Percentiles rank a stretch among this genome's conserved stretches.
phyloP scores from a whole-genome alignment of 2,888 invertebrate genomes.

The Cataglyphis altisquamis region DNA sequence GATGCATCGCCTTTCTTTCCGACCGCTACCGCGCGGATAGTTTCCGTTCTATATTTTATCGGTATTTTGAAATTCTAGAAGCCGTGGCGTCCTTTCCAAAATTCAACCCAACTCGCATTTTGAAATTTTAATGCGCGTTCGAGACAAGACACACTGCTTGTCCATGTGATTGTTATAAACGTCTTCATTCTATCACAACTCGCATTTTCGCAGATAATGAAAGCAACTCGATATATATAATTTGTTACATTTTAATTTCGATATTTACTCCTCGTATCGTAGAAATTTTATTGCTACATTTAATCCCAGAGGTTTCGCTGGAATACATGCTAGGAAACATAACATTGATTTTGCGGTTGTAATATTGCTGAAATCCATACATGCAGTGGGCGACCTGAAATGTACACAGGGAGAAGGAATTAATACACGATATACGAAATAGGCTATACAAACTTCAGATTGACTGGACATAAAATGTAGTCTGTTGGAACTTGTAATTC shows the following conservation, averaged over 20 bases:
- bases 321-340: not conserved
- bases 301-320: not conserved
- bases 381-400: conserved; percentile 21
- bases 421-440: conserved; percentile 33
- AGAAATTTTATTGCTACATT: conserved; percentile 11
- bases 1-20: conserved; percentile 71
- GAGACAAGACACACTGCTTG: not conserved
- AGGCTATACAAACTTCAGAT: conserved; percentile 38
- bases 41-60: conserved; percentile 50
- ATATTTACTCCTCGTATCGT: not conserved
- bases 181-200: not conserved
- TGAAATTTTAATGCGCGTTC: conserved; percentile 44
- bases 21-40: conserved; percentile 28
- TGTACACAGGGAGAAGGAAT: conserved; percentile 35
- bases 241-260: not conserved
- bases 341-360: conserved; percentile 33
- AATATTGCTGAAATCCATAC: conserved; percentile 29
- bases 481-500: conserved; percentile 28
- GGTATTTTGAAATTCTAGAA: conserved; percentile 55
- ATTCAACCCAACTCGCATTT: conserved; percentile 27
- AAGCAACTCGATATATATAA: not conserved
- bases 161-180: not conserved
- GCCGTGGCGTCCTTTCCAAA: conserved; percentile 30
- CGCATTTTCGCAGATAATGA: not conserved
- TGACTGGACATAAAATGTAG: conserved; percentile 38